phyloP scores from a whole-genome alignment of 2,797 vertebrate species.

The Leptatherina wallacei region DNA sequence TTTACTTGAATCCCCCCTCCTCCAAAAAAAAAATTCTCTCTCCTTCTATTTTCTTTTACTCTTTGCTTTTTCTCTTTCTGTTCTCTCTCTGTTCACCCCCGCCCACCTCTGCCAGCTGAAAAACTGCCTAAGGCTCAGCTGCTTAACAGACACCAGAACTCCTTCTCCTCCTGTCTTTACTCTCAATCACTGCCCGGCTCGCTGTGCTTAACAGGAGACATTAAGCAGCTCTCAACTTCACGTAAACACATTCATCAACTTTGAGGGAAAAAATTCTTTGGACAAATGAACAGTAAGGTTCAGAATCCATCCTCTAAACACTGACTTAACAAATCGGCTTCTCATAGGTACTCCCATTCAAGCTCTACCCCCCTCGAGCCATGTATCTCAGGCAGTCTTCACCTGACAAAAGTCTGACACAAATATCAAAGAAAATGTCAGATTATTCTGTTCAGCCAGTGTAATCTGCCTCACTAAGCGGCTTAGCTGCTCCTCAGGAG shows the following conservation, averaged over 20 bases:
- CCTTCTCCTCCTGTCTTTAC: conserved; percentile 65
- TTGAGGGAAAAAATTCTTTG: conserved; percentile 54
- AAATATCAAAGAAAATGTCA: conserved; percentile 57
- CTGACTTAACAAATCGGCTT: conserved; percentile 12
- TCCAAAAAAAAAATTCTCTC: conserved; percentile 25
- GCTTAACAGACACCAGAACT: conserved; percentile 69
- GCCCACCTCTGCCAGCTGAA: conserved; percentile 31
- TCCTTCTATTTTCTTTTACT: conserved; percentile 45
- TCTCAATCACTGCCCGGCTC: conserved; percentile 47
- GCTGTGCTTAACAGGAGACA: conserved; percentile 52
- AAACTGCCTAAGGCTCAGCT: conserved; percentile 59
- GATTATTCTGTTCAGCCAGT: conserved; percentile 46
- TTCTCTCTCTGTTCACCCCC: conserved; percentile 25
- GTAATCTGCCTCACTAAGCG: conserved; percentile 59
- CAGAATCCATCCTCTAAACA: conserved; percentile 28
- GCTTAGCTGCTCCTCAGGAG: conserved; percentile 59
- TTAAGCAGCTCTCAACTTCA: conserved; percentile 51
- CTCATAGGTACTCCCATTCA: conserved; percentile 31
- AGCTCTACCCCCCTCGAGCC: conserved; percentile 40
- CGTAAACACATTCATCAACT: conserved; percentile 68
- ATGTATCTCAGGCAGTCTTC: conserved; percentile 36
- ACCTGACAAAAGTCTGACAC: conserved; percentile 45
- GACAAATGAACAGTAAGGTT: conserved; percentile 67
- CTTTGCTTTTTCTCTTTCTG: conserved; percentile 29
- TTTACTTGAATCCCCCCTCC: conserved; percentile 23